Conservation (phyloP, 2,113 vertebrate species). For the Saguinus imperator region DNA sequence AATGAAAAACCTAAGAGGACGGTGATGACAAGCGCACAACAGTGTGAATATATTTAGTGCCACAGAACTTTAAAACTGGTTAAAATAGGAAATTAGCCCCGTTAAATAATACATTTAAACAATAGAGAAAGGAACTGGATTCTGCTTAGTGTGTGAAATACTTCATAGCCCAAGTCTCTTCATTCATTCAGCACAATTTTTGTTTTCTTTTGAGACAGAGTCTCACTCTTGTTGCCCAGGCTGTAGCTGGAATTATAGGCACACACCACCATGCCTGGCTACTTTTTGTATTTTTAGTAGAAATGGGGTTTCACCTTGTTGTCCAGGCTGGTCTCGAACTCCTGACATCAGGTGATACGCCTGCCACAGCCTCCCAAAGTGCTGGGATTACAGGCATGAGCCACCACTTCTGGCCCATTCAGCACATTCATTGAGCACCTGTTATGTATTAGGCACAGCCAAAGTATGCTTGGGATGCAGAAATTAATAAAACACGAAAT, state of each 20-base stretch:
- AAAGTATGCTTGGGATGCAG: neutral
- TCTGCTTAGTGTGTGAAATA: neutral
- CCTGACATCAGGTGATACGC: too few relatives aligned
- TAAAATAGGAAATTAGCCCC: neutral
- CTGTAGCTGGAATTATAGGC: too few relatives aligned
- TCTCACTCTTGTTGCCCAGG: too few relatives aligned
- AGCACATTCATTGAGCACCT: neutral
- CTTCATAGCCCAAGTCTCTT: neutral
- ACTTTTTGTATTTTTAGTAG: too few relatives aligned
- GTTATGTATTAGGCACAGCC: neutral
- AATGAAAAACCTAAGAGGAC: neutral
- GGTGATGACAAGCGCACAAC: neutral
- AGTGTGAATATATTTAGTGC: neutral
- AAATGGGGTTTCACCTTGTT: too few relatives aligned
- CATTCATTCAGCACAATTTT: neutral
- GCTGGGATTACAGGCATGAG: too few relatives aligned
- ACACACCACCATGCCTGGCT: too few relatives aligned
- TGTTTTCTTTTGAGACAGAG: too few relatives aligned
- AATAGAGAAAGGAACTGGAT: neutral
- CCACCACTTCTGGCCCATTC: too few relatives aligned
- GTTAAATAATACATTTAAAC: neutral
- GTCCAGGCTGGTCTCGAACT: too few relatives aligned
- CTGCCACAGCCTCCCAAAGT: too few relatives aligned
- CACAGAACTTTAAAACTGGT: neutral
- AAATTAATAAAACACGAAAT: neutral